A percentile compares a stretch with the other conserved stretches of the same genome.
Evolutionary conservation across 1,140 invertebrate genomes (phyloP).

Genomic region (Ips nitidus): DNA sequence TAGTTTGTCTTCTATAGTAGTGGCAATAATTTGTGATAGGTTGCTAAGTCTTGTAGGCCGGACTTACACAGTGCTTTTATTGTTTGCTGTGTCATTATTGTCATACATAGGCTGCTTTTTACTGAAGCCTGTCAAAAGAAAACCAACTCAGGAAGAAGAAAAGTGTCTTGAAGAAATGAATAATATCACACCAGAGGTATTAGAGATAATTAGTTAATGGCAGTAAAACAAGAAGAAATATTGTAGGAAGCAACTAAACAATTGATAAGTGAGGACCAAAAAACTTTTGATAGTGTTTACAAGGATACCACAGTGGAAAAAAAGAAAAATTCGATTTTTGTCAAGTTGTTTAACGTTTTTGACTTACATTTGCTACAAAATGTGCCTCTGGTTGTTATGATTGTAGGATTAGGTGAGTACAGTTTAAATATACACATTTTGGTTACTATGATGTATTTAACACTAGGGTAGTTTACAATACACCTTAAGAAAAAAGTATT

Average conservation of each 20-base stretch:
- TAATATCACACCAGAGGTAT: too few relatives aligned
- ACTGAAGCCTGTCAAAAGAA: constrained; percentile 36
- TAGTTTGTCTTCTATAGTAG: constrained; percentile 52
- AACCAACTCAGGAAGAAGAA: background rate
- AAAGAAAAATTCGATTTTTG: constrained; percentile 18
- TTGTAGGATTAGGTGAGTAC: constrained; percentile 49
- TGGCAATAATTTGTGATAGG: constrained; percentile 51
- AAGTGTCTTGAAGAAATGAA: background rate
- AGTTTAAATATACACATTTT: background rate
- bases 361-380: constrained; percentile 54
- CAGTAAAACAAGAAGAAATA: constrained; percentile 2
- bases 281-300: constrained; percentile 18
- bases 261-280: background rate
- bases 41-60: constrained; percentile 42
- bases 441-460: too few relatives aligned
- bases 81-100: constrained; percentile 50
- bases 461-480: too few relatives aligned
- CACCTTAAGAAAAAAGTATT: too few relatives aligned
- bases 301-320: constrained; percentile 38
- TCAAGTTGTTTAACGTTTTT: constrained; percentile 48
- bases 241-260: background rate
- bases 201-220: background rate
- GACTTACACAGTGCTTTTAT: constrained; percentile 50
- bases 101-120: constrained; percentile 44
- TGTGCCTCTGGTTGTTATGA: constrained; percentile 51